phyloP scores from a whole-genome alignment of 2,113 vertebrate species.

The Antechinus flavipes region DNA sequence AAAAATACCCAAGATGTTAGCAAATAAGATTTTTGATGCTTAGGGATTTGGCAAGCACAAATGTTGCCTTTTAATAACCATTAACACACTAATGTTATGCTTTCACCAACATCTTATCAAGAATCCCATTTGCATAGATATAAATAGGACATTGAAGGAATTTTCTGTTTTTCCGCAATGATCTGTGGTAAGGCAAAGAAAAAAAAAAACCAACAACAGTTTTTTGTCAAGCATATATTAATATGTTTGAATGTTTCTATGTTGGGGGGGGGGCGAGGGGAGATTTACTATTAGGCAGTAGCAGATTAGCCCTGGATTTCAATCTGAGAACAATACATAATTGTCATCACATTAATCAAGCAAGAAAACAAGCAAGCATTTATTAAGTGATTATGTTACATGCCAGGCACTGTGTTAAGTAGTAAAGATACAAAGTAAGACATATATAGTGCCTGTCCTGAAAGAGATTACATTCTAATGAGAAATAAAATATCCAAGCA shows the following conservation, averaged over 20 bases:
- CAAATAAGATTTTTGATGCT: slow-evolving; percentile 29
- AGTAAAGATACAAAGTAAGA: not conserved
- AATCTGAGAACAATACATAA: not conserved
- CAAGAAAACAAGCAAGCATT: not conserved
- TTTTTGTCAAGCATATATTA: not conserved
- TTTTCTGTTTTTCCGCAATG: not conserved
- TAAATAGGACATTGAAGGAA: not conserved
- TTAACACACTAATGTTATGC: not conserved
- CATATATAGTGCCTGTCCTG: not conserved
- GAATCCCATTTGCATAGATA: not conserved
- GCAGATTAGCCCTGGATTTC: not conserved
- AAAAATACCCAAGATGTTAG: slow-evolving; percentile 21
- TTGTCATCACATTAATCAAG: not conserved
- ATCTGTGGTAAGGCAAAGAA: not conserved
- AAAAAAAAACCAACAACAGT: not conserved
- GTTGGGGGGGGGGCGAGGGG: too few species aligned
- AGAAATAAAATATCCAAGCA: not conserved
- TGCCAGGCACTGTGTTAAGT: not conserved
- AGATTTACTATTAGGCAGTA: not conserved
- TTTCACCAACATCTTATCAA: not conserved
- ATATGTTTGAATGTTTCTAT: not conserved
- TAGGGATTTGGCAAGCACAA: not conserved
- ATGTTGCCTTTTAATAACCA: slow-evolving; percentile 20
- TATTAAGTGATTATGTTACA: not conserved
- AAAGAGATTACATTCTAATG: not conserved